These are phyloP conservation scores for Merodon equestris DNA, from an alignment of 2,888 invertebrate genomes.

Conservation along the genomic window DNA sequence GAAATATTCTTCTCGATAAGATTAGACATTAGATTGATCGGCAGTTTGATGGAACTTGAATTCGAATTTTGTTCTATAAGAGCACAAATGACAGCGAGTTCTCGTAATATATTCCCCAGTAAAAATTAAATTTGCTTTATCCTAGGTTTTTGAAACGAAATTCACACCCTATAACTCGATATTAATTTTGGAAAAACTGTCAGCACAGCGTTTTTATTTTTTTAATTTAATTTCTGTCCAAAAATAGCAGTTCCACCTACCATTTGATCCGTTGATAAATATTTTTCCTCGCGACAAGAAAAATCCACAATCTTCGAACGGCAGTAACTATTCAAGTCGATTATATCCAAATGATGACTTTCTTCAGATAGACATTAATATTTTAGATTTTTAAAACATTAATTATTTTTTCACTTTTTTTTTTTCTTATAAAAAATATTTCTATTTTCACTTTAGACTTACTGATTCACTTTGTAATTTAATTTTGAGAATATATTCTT, in stretches of 20 bases:
- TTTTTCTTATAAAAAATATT: conserved; percentile 31
- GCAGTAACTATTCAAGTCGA: conserved; percentile 34
- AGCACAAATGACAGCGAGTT: too few relatives aligned
- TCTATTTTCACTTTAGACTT: conserved; percentile 33
- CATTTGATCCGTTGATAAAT: conserved; percentile 22
- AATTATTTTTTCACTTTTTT: conserved; percentile 28
- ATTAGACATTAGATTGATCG: too few relatives aligned
- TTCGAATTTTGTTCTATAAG: too few relatives aligned
- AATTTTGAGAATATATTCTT: conserved; percentile 4
- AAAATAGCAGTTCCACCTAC: conserved; percentile 18
- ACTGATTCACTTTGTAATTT: conserved; percentile 1
- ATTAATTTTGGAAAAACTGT: too few relatives aligned
- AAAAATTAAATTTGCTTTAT: too few relatives aligned
- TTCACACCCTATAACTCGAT: too few relatives aligned
- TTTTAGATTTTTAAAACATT: conserved; percentile 31
- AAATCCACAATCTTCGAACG: conserved; percentile 49
- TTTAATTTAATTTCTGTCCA: too few relatives aligned
- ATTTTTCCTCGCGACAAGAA: conserved; percentile 14
- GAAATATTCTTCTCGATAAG: too few relatives aligned
- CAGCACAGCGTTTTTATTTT: too few relatives aligned
- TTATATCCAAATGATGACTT: conserved; percentile 47
- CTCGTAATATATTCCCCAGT: too few relatives aligned
- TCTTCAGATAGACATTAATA: conserved; percentile 7
- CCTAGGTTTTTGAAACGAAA: too few relatives aligned
- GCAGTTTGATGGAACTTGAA: too few relatives aligned